Evolutionary conservation across 2,797 vertebrate species (phyloP).

Genomic region (Brachyrhaphis roseni): DNA sequence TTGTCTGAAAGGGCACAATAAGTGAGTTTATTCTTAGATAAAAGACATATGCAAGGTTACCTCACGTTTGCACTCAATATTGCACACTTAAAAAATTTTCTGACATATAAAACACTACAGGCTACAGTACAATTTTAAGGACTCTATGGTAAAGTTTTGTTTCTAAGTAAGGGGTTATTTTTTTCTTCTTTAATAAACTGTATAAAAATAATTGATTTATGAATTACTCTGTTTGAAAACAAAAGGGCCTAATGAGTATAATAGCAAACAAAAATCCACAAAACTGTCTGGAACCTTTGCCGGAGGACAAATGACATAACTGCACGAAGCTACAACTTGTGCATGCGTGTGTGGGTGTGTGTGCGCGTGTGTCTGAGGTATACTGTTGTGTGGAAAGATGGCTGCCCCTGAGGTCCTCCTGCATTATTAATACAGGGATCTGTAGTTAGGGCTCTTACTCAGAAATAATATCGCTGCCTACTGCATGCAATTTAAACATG

Average conservation of each 20-base stretch:
- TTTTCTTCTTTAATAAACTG: conserved; percentile 8
- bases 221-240: conserved; percentile 30
- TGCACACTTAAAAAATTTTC: not conserved
- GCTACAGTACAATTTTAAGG: not conserved
- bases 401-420: conserved; percentile 71
- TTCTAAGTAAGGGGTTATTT: conserved; percentile 11
- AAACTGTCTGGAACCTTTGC: conserved; percentile 38
- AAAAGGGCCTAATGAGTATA: conserved; percentile 43
- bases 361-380: conserved; percentile 22
- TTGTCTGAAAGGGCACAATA: not conserved
- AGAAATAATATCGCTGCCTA: conserved; percentile 70
- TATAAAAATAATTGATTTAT: conserved; percentile 23
- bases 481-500: conserved; percentile 61
- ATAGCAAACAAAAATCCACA: conserved; percentile 40
- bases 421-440: conserved; percentile 79
- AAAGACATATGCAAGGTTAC: not conserved
- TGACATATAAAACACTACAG: not conserved
- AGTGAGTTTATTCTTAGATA: not conserved
- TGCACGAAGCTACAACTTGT: conserved; percentile 26
- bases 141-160: conserved; percentile 1
- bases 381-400: conserved; percentile 69
- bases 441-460: conserved; percentile 66
- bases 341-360: conserved; percentile 7
- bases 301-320: conserved; percentile 41
- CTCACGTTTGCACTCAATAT: not conserved